Conservation (phyloP, 1,140 invertebrate species). For the Drosophila malerkotliana region DNA sequence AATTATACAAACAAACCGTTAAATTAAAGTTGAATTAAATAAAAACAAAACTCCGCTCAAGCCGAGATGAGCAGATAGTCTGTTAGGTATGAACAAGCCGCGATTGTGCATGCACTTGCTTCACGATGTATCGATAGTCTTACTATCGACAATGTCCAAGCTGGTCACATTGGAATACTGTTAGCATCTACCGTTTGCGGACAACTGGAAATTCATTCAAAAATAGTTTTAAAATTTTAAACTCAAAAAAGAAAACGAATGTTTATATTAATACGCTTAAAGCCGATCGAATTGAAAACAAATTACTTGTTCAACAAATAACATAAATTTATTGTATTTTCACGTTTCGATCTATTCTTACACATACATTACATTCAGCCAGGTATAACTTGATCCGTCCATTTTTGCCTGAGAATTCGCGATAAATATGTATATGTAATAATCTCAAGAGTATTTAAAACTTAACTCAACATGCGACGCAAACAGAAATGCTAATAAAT, state of each 20-base stretch:
- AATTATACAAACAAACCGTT: conserved; percentile 24
- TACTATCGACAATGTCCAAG: background rate
- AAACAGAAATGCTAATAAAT: conserved; percentile 46
- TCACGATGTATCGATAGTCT: background rate
- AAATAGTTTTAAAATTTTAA: background rate
- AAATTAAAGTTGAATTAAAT: conserved; percentile 57
- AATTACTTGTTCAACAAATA: conserved; percentile 15
- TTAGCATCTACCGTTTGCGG: background rate
- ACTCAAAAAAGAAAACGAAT: background rate
- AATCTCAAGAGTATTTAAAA: conserved; percentile 31
- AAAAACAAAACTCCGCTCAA: conserved; percentile 61
- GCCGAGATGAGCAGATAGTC: conserved; percentile 23
- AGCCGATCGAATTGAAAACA: too few species aligned
- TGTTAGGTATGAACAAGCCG: conserved; percentile 57
- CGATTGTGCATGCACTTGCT: conserved; percentile 18
- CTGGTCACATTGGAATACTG: background rate
- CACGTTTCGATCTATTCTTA: background rate
- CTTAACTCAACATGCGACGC: conserved; percentile 7
- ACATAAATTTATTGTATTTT: conserved; percentile 31
- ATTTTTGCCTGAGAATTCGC: background rate
- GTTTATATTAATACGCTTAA: background rate
- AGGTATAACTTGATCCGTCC: conserved; percentile 1
- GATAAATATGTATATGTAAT: background rate
- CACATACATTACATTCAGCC: conserved; percentile 1
- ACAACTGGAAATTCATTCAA: background rate